Conservation (phyloP, 2,888 invertebrate genomes). For the Drosophila yooni region DNA sequence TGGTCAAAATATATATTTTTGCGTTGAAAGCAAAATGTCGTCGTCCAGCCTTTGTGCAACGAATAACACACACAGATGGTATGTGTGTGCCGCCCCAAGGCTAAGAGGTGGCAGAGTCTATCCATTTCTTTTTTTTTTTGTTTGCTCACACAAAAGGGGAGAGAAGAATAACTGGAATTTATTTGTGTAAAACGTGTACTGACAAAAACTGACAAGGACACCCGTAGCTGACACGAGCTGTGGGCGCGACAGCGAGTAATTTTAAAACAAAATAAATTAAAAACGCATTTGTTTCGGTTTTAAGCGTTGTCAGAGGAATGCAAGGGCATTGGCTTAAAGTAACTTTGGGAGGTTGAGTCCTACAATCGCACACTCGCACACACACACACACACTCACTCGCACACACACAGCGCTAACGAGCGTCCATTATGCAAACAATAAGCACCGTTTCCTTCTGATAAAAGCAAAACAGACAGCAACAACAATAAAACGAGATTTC, state of each 20-base stretch:
- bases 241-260: slow-evolving; percentile 23
- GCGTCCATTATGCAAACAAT: slow-evolving; percentile 82
- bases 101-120: slow-evolving; percentile 23
- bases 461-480: slow-evolving; percentile 53
- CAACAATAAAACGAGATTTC: slow-evolving; percentile 28
- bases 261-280: slow-evolving; percentile 82
- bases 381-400: not conserved
- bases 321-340: slow-evolving; percentile 38
- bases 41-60: slow-evolving; percentile 39
- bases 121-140: slow-evolving; percentile 7
- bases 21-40: slow-evolving; percentile 29
- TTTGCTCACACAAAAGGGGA: slow-evolving; percentile 17
- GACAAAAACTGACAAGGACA: slow-evolving; percentile 43
- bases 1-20: slow-evolving; percentile 39
- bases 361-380: slow-evolving; percentile 6
- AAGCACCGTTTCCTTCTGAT: slow-evolving; percentile 74
- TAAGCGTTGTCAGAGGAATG: slow-evolving; percentile 59
- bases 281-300: slow-evolving; percentile 84
- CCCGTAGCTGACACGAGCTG: slow-evolving; percentile 32
- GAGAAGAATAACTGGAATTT: slow-evolving; percentile 51
- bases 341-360: not conserved
- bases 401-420: slow-evolving; percentile 69
- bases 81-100: slow-evolving; percentile 23
- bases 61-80: slow-evolving; percentile 32
- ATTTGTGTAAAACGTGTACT: slow-evolving; percentile 78